phyloP scores from a whole-genome alignment of 2,113 vertebrate species.

The Macaca fascicularis region T2T-MFA8v1.1 NC_088375.1:60464001-60464500 shows the following conservation, averaged over 20 bases:
- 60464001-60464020: no score
- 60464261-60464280: neutral
- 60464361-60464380: neutral
- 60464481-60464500: neutral
- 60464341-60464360: neutral
- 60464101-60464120: neutral
- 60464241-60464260: neutral
- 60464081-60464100: neutral
- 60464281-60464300: neutral
- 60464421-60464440: neutral
- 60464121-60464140: accelerated
- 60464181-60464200: neutral
- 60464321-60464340: neutral
- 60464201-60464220: neutral
- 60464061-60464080: neutral
- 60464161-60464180: neutral
- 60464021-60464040: neutral
- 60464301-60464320: neutral
- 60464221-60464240: neutral
- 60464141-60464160: neutral
- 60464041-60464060: neutral
- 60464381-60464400: neutral
- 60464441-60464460: neutral
- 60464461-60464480: neutral
- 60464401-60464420: neutral